A percentile compares a stretch with the other conserved stretches of the same genome.
Evolutionary conservation across 2,113 vertebrate species (phyloP).

Genomic region (Python bivittatus): DNA sequence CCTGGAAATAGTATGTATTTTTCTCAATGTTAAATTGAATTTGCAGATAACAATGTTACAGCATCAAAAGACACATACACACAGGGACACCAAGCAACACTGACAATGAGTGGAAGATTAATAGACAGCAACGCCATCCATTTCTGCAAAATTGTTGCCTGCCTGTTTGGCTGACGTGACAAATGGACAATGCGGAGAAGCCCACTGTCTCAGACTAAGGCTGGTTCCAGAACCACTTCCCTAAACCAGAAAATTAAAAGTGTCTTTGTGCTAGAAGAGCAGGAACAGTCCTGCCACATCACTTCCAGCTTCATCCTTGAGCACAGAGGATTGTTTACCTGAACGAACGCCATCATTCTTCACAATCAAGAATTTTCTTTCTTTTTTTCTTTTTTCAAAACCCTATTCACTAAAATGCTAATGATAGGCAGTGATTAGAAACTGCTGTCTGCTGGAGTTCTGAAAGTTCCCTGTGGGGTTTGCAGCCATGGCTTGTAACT

Average conservation of each 20-base stretch:
- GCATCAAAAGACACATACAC: neutral
- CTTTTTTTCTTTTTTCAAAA: slow-evolving; percentile 21
- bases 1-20: neutral
- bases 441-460: slow-evolving; percentile 77
- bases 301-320: slow-evolving; percentile 43
- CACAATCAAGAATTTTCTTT: slow-evolving; percentile 75
- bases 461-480: slow-evolving; percentile 78
- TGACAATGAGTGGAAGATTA: neutral
- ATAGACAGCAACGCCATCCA: neutral
- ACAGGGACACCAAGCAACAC: neutral
- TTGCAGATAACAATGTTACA: neutral
- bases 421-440: slow-evolving; percentile 81
- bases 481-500: slow-evolving; percentile 73
- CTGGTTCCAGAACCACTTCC: neutral
- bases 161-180: neutral
- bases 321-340: slow-evolving; percentile 57
- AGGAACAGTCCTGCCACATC: neutral
- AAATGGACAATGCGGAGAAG: neutral
- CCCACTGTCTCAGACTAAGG: neutral
- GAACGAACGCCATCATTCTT: slow-evolving; percentile 59
- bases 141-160: neutral
- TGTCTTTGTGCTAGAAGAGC: neutral
- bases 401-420: slow-evolving; percentile 78
- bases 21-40: neutral
- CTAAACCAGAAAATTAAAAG: neutral